A percentile compares a stretch with the other conserved stretches of the same genome.
Conservation (phyloP, 2,797 vertebrate genomes). For the Sciurus vulgaris region DNA sequence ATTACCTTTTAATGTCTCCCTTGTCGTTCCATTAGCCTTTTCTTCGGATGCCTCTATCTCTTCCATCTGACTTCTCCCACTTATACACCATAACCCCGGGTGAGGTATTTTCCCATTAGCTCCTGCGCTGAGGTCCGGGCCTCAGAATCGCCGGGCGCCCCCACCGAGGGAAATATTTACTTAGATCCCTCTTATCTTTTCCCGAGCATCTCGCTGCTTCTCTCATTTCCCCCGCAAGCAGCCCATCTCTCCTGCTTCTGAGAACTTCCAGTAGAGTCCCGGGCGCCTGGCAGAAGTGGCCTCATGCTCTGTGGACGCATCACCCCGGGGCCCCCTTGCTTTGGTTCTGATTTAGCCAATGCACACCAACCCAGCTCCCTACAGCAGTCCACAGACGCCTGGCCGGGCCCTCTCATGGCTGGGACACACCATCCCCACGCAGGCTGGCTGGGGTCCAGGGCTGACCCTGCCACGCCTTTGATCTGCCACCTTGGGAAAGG, state of each 20-base stretch:
- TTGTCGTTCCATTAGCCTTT: slow-evolving; percentile 64
- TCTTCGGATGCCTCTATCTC: slow-evolving; percentile 60
- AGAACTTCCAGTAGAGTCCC: not conserved
- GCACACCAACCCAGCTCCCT: not conserved
- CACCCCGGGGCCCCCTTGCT: not conserved
- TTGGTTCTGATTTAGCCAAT: not conserved
- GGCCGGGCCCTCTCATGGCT: not conserved
- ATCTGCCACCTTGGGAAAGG: not conserved
- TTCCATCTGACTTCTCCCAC: slow-evolving; percentile 57
- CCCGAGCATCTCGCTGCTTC: not conserved
- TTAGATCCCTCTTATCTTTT: not conserved
- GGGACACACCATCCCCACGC: not conserved
- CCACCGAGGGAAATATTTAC: not conserved
- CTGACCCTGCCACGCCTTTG: not conserved
- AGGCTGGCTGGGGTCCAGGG: not conserved
- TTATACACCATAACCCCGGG: slow-evolving; percentile 14
- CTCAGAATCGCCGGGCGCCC: not conserved
- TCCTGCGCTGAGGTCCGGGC: slow-evolving; percentile 21
- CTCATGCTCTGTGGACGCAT: not conserved
- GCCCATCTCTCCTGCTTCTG: not conserved
- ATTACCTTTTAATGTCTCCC: slow-evolving; percentile 75
- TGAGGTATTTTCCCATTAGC: slow-evolving; percentile 59
- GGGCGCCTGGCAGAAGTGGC: not conserved
- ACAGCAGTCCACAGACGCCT: not conserved
- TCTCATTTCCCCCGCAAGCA: not conserved